Evolutionary conservation across 23 tunicate species (phyloP), one percentile per base, ranked within the genome.

Genomic region (Halocynthia aurantium): DNA sequence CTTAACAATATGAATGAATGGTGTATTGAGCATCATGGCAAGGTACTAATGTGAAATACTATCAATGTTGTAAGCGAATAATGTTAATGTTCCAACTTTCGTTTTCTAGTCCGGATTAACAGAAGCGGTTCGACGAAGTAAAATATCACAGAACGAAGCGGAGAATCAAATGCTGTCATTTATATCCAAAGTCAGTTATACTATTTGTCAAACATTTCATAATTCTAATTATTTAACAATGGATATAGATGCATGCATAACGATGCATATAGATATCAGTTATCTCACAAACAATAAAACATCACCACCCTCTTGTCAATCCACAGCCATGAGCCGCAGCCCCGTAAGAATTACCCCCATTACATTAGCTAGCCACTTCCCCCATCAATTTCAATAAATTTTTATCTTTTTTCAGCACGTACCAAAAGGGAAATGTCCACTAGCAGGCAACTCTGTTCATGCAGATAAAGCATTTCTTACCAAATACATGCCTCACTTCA

Each of bases 371-470:
- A 19, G 21, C 22, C 40, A 20, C 18, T 68, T 31, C 12, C 20
- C 21, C n/a, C 9, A 22, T 22, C 44, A 31, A 31, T 31, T n/a
- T 17, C 21, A 20, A 0, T n/a, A 17, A 50, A 72, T 72, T 11
- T 68, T 5, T 51, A 19, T 74, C 31, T 10, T 10, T 8, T 70
- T 79, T 15, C 56, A 85, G 84, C 82, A 89, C 51, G 62, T 71
- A 8, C 85, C 82, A 8, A 19, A 67, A 15, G 55, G 74, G 15
- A 20, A 9, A 12, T 80, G 84, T 73, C 99, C 99, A 7, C 84
- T 94, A 52, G 99, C 95, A 71, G 99, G 99, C 12, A 94, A 88
- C 57, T 80, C 91, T 7, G 83, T 94, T 52, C 96, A 89, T 69
- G 87, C 72, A 51, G 99, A 94, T 68, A 88, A 88, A 66, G 73